Base-by-base conservation (phyloP, 2,888 invertebrate genomes). In the Xylophagus ater region DNA sequence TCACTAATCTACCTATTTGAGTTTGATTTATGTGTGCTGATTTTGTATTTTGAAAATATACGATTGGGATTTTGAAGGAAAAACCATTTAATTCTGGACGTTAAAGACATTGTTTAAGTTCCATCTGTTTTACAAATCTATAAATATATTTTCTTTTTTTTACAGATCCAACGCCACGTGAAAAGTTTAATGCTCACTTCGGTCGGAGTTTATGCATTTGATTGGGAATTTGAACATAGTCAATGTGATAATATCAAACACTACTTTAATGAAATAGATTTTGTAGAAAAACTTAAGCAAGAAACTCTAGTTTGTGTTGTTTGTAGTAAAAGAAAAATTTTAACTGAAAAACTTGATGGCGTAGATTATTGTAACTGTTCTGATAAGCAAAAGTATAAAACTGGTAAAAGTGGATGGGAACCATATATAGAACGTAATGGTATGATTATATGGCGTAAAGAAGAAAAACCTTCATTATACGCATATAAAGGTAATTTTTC, bases 371-470 rank as follows among this genome's bases (percentile, higher is more conserved):
- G 73, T 49, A 54, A 53, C 30, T 71, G 70, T 52, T 48, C 54
- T 5, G 52, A 52, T 10, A 53, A 53, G 20, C 40, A 43, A 14
- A 51, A 49, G 26, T 42, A 46, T 20, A 56, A 49, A 44, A 52
- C 48, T 38, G 46, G 32, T 47, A 47, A 32, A 43, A 46, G n/a
- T 42, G 71, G 76, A 12, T 86, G 86, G 89, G 68, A 72, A 36
- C 81, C 85, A 0, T 89, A 82, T 55, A 74, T 88, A 51, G 83
- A 85, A 55, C 74, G 81, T 10, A 71, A 80, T 36, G 81, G 86
- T 53, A 76, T 87, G 55, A 68, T 85, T 10, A 79, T 89, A 24
- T 90, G 89, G 89, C 69, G 82, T 42, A 77, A 76, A 49, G 74
- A 79, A 53, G 77, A 79, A 49, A 69, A 73, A 31, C 68, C 71